Base-by-base conservation (phyloP, 2,113 vertebrate genomes). In the Elachura formosa region DNA sequence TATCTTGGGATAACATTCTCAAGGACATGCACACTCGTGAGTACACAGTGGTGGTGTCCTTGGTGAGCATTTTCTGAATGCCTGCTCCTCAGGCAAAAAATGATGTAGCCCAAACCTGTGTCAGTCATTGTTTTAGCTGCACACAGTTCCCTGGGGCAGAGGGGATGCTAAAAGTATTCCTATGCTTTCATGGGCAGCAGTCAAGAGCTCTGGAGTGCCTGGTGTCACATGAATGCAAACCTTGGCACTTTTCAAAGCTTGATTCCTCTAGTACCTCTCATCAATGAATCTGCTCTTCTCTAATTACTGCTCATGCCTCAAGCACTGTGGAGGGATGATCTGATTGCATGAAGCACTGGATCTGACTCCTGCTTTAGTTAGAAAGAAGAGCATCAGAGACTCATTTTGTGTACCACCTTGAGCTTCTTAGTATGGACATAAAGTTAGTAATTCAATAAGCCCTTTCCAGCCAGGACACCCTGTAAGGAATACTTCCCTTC, bases 1-100 rank as follows among this genome's bases (percentile, higher is more conserved):
- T 69, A 10, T 61, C 40, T 31, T 49, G 18, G 55, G 20, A 29
- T 36, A 40, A 24, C 2, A 1, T 63, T 88, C 46, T 62, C 45
- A 28, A 90, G 71, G 52, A 62, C n/a, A 0, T 1, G 17, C 34
- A 12, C 0, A 4, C 25, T 34, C 0, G 0, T 41, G 74, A 71
- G 41, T 16, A 23, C 17, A 2, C 10, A 1, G 0, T 14, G 8
- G 31, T 23, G 13, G 12, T 64, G 72, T 43, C 64, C 29, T 48
- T 74, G 36, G 33, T 0, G 8, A 79, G 79, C 40, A 34, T 55
- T 55, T 86, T 36, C 40, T 66, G 80, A 48, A 54, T 23, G 17
- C n/a, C 40, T 48, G 15, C 24, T 54, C 62, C 46, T 23, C 25
- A 66, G 38, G 49, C 11, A 36, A 25, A 24, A 61, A 43, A 7